Base-by-base conservation (phyloP, 2,113 vertebrate species). In the Beaufortia kweichowensis region DNA sequence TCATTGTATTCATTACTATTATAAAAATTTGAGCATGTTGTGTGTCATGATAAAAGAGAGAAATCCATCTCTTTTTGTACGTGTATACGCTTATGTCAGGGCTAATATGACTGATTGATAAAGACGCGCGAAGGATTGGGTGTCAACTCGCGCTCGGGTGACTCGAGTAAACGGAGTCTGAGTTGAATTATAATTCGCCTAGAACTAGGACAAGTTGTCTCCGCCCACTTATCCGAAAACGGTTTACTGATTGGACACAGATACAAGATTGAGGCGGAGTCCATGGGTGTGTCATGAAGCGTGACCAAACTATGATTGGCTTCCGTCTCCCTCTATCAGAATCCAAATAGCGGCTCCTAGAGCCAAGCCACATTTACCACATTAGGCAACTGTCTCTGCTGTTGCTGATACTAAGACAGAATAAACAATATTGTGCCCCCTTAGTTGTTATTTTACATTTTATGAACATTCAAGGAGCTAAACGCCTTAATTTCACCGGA, bases 201-300 rank as follows among this genome's bases (percentile, higher is more conserved):
- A 75, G 73, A 87, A 83, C 79, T 85, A 87, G 85, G 82, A 63
- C 84, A 87, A 21, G 17, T 3, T 53, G n/a, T 60, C 75, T 43
- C 82, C 84, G 72, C 85, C 85, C 72, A 75, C 23, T 69, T 48
- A 48, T 14, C 41, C 35, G 8, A 57, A 35, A 1, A 1, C 5
- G n/a, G 31, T 15, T 11, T 21, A 56, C 23, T 46, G 59, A 84
- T 85, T 87, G 85, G 85, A 73, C 64, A 59, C 3, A 23, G 33
- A 24, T 55, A 29, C 43, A 60, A 8, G 24, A 43, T 21, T 12
- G 72, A 81, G 46, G 29, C 67, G 68, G 68, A 53, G 70, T 69
- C 55, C 4, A 57, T 66, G 63, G 79, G 81, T 50, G 82, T 56
- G 65, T 39, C 6, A 1, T 57, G 31, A 46, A 76, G 61, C 77